Evolutionary conservation across 2,113 vertebrate species (phyloP), one percentile per base, ranked within the genome.

Genomic region (Prietella phreatophila): DNA sequence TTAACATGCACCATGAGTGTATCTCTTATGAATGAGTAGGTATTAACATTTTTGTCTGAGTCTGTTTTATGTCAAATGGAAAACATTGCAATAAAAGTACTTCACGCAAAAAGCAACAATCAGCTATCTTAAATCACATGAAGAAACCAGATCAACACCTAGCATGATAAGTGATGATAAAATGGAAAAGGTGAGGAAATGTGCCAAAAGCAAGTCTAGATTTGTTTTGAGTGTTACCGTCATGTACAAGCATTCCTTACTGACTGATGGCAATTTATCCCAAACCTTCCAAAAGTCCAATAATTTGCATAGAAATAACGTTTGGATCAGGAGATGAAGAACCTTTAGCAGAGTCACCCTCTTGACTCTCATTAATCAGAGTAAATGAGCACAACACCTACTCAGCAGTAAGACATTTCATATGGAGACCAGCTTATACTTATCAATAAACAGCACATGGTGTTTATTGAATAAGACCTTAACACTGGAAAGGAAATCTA

Each of bases 271-370:
- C 20, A 61, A 33, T 88, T 83, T 8, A 84, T 69, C 20, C 73
- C 15, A 78, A 75, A 58, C 39, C 58, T 53, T 61, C 80, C 75
- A 61, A 83, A 89, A 82, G 50, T 85, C 22, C 6, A 30, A 75
- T 69, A 39, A 87, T 89, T 89, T 87, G 60, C 85, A 89, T 87
- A 84, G 85, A 89, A 89, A 87, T 84, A 69, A 71, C 36, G 84
- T 89, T 53, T 67, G 76, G 75, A 84, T 42, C 27, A 63, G 82
- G 42, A 78, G 71, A 84, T 79, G n/a, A 78, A 63, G 55, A 85
- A 75, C 83, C 53, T 60, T 39, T 80, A 82, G 65, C 87, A 69
- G 79, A 89, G 85, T 86, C 19, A 71, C 73, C 63, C 36, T 84
- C 53, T 42, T 56, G 71, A 84, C 80, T 30, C 60, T 87, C 86